A percentile compares a stretch with the other conserved stretches of the same genome.
Evolutionary conservation across 2,797 vertebrate species (phyloP).

Genomic region (Cetoscarus ocellatus): DNA sequence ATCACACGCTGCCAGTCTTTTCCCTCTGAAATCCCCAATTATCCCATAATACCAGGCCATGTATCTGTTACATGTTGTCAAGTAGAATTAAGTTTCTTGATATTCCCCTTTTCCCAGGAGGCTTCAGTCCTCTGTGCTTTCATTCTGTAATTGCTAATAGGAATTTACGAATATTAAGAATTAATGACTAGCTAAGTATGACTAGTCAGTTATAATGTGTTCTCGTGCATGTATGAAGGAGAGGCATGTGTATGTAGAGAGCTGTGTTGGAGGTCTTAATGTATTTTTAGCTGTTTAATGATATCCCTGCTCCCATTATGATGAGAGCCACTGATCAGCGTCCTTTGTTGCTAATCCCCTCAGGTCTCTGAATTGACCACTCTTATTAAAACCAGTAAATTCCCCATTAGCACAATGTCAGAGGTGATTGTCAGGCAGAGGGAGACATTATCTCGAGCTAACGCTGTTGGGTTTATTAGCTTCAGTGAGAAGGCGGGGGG

Average conservation of each 20-base stretch:
- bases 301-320: conserved; percentile 35
- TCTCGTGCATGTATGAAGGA: conserved; percentile 1
- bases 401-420: conserved; percentile 77
- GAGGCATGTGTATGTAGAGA: background rate
- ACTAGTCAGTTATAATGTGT: conserved; percentile 19
- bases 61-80: conserved; percentile 67
- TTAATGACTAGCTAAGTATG: conserved; percentile 58
- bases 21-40: conserved; percentile 67
- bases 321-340: conserved; percentile 60
- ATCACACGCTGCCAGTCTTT: conserved; percentile 47
- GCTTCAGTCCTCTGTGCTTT: conserved; percentile 61
- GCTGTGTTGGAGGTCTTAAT: conserved; percentile 7
- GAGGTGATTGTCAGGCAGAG: conserved; percentile 74
- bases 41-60: conserved; percentile 54
- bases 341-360: conserved; percentile 73
- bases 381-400: conserved; percentile 82
- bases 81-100: conserved; percentile 71
- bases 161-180: conserved; percentile 67
- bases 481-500: conserved; percentile 31
- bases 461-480: conserved; percentile 59
- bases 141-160: conserved; percentile 65
- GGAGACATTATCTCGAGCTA: conserved; percentile 62
- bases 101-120: conserved; percentile 63
- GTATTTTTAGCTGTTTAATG: conserved; percentile 57
- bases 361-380: conserved; percentile 68